phyloP scores from a whole-genome alignment of 2,113 vertebrate genomes.

The Alces alces region DNA sequence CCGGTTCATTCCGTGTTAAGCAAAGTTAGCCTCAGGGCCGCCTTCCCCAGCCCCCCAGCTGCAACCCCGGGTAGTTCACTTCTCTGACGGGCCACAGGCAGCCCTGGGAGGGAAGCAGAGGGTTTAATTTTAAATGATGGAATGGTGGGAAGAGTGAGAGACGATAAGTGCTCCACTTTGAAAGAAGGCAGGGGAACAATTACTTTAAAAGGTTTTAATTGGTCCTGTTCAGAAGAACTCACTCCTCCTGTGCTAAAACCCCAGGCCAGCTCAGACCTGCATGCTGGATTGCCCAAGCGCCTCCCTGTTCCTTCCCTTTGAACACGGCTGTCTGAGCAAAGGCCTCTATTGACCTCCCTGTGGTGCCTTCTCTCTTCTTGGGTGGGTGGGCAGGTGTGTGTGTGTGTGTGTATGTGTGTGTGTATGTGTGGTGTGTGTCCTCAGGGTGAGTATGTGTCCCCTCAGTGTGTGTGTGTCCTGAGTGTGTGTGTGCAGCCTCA shows the following conservation, averaged over 20 bases:
- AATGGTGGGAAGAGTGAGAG: conserved; percentile 20
- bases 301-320: conserved; percentile 54
- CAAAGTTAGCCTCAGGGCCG: not conserved
- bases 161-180: conserved; percentile 34
- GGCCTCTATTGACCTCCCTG: not conserved
- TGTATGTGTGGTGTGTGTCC: no score
- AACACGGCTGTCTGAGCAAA: conserved; percentile 13
- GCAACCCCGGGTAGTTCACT: not conserved
- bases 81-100: not conserved
- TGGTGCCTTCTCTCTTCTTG: not conserved
- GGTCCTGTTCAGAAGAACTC: conserved; percentile 58
- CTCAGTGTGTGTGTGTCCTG: not conserved
- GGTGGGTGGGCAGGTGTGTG: not conserved
- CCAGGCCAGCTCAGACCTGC: conserved; percentile 74
- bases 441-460: no score
- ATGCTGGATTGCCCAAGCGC: conserved; percentile 49
- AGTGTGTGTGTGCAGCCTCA: not conserved
- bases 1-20: not conserved
- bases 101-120: not conserved
- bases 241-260: conserved; percentile 61
- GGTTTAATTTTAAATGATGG: conserved; percentile 34
- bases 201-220: conserved; percentile 72
- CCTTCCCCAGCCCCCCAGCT: not conserved
- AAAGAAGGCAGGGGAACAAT: conserved; percentile 59
- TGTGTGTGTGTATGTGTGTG: not conserved